phyloP scores from a whole-genome alignment of 1,140 invertebrate genomes.

The Doryteuthis pealeii region DNA sequence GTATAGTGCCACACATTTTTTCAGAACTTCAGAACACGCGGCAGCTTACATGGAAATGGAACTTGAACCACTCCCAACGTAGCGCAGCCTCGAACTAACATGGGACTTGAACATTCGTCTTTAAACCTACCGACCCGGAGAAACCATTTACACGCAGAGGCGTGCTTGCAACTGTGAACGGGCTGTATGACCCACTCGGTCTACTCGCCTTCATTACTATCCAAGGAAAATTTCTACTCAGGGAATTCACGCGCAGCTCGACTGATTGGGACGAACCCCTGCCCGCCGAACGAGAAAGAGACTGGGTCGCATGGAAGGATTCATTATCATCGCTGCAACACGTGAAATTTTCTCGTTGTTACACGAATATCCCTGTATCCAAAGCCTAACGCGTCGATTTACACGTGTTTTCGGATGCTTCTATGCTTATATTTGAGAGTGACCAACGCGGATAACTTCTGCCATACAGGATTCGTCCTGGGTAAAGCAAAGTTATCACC shows the following conservation, averaged over 20 bases:
- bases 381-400: background rate
- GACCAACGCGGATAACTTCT: background rate
- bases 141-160: constrained; percentile 27
- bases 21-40: too few species aligned
- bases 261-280: constrained; percentile 31
- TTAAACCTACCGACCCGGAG: too few species aligned
- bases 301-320: constrained; percentile 15
- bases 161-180: constrained; percentile 31
- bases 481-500: constrained; percentile 9
- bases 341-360: too few species aligned
- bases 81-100: too few species aligned
- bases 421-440: background rate
- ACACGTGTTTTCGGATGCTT: background rate
- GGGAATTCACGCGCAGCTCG: constrained; percentile 27
- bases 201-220: constrained; percentile 32
- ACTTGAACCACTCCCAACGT: too few species aligned
- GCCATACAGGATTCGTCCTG: background rate
- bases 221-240: constrained; percentile 26
- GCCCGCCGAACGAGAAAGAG: background rate
- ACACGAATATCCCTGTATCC: background rate
- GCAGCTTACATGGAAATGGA: too few species aligned
- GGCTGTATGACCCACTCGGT: constrained; percentile 37
- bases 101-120: too few species aligned
- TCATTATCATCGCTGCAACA: constrained; percentile 10
- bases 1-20: too few species aligned